Conservation (phyloP, 2,113 vertebrate genomes). For the Brachyhypopomus gauderio region DNA sequence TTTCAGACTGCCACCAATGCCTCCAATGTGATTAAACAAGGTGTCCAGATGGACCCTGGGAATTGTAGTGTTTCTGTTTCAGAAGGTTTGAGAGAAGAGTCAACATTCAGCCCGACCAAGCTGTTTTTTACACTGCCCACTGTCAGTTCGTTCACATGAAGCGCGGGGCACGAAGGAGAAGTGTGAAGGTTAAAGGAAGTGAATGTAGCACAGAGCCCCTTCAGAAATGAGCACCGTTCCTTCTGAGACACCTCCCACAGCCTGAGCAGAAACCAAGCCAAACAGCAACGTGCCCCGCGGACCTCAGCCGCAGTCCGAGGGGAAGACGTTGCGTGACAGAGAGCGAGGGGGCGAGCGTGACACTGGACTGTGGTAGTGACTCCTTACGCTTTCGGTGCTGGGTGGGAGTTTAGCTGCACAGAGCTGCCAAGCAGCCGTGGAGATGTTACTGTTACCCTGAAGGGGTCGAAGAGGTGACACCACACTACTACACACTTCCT, state of each 20-base stretch:
- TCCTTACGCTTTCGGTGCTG: too few species aligned
- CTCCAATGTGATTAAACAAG: neutral
- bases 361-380: too few species aligned
- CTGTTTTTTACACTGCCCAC: too few species aligned
- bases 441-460: neutral
- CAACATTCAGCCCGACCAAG: neutral
- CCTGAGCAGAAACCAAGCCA: neutral
- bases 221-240: neutral
- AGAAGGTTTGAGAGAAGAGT: neutral
- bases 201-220: neutral
- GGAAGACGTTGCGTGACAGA: too few species aligned
- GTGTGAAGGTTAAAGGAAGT: conserved; percentile 9
- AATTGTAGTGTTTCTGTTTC: neutral
- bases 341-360: too few species aligned
- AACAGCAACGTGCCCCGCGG: too few species aligned
- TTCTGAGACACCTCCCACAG: neutral
- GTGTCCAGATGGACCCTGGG: neutral
- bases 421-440: neutral
- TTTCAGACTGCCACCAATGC: neutral
- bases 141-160: neutral
- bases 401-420: neutral
- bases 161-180: neutral
- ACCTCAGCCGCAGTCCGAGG: too few species aligned
- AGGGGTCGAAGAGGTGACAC: neutral
- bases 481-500: conserved; percentile 38